Evolutionary conservation across 2,797 vertebrate species (phyloP), one percentile per base, ranked within the genome.

Genomic region (Halcyon leucocephala): DNA sequence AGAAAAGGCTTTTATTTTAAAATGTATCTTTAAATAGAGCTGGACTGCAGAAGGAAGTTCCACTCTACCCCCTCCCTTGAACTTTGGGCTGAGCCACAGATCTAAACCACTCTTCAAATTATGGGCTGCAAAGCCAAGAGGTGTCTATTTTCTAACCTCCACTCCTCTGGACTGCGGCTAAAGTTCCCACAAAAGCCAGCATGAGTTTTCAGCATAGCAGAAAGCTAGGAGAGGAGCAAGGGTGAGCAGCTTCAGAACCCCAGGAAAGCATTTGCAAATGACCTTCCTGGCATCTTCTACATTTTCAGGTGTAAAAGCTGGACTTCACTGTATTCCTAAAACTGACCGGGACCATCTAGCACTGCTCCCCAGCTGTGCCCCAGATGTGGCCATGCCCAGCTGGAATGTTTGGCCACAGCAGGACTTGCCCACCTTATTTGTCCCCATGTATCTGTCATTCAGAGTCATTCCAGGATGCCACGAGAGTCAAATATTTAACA

Each of bases 41-140:
- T 66, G 31, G 44, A 51, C 26, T 77, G n/a, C 48, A 85, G 46
- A 49, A 82, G 10, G 39, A 86, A 70, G 44, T 85, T 77, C 70
- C 60, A 71, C 67, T 69, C 42, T 80, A 12, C 21, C 66, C 35
- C 14, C 15, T 84, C 41, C 37, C 81, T 89, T 95, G 72, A 93
- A 91, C 70, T 93, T 78, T 71, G 66, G 41, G 31, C 33, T 93
- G 60, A 95, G 67, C 55, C 90, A 69, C 80, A 89, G 29, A 67
- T 78, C 33, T 64, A 82, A 95, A 95, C 52, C 33, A 37, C 52
- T 64, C 67, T 64, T 15, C 69, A 93, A 31, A 90, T 89, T 92
- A 91, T 14, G 60, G 82, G 71, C 58, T 96, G 55, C 54, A 95
- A 91, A 95, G 88, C 82, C 89, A 95, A 92, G 79, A 93, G 25